Conservation (phyloP, 2,797 vertebrate genomes). For the Lemur catta region DNA sequence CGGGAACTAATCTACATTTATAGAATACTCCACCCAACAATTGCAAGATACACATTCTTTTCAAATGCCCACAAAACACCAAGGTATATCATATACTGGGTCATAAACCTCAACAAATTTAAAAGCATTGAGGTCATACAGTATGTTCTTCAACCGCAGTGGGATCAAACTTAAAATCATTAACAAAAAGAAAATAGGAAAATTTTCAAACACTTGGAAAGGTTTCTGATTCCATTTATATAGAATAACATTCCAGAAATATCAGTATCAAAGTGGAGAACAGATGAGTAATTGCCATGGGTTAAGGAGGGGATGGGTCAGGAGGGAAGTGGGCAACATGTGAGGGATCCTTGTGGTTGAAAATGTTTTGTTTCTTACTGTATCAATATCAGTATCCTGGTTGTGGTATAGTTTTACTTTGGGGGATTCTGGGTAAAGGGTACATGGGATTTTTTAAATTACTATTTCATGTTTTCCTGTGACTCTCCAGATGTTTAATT, state of each 20-base stretch:
- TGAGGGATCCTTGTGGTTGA: background rate
- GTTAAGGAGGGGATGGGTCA: background rate
- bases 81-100: background rate
- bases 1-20: background rate
- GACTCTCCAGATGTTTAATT: background rate
- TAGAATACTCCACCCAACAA: background rate
- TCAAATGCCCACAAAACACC: background rate
- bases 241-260: background rate
- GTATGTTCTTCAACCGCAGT: background rate
- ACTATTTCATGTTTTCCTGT: background rate
- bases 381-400: background rate
- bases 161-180: constrained; percentile 18
- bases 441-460: background rate
- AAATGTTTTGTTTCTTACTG: background rate
- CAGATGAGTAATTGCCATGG: background rate
- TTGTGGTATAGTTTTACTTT: background rate
- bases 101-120: background rate
- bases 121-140: background rate
- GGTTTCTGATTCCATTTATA: background rate
- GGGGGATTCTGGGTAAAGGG: background rate
- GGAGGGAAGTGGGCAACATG: background rate
- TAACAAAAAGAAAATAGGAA: background rate
- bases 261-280: background rate
- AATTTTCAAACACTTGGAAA: background rate
- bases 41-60: background rate